These are phyloP conservation scores for Hyposoter dolosus DNA, from an alignment of 2,888 invertebrate genomes.

Conservation along the genomic window DNA sequence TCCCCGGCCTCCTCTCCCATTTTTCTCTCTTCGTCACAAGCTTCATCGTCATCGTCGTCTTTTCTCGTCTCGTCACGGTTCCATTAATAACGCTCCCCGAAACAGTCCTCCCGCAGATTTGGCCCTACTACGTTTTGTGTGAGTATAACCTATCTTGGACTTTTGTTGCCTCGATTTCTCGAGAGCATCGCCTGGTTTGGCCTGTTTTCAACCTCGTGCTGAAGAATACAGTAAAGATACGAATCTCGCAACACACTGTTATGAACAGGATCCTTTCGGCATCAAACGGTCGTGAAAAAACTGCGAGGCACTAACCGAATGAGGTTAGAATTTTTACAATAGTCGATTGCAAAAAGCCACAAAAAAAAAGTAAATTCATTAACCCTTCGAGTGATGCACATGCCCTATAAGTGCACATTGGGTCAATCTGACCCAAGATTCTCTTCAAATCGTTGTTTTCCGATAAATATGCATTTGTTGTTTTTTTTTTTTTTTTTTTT, in stretches of 20 bases:
- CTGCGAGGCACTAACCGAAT: too few species aligned
- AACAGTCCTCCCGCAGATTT: constrained; percentile 54
- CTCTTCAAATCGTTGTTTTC: too few species aligned
- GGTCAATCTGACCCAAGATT: too few species aligned
- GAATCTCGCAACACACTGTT: background rate
- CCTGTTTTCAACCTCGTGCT: constrained; percentile 55
- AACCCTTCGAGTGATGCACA: too few species aligned
- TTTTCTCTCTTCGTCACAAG: constrained; percentile 50
- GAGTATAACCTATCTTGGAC: constrained; percentile 26
- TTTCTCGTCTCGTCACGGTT: constrained; percentile 79
- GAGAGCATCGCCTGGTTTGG: constrained; percentile 3
- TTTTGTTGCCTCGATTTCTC: constrained; percentile 44
- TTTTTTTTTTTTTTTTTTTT: too few species aligned
- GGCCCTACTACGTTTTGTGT: constrained; percentile 26
- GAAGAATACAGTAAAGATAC: background rate
- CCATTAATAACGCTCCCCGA: constrained; percentile 78
- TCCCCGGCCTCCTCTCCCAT: constrained; percentile 49
- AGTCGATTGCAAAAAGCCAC: too few species aligned
- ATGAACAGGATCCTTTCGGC: background rate
- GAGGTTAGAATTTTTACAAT: too few species aligned
- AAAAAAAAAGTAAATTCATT: too few species aligned
- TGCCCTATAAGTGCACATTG: too few species aligned
- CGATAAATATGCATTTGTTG: too few species aligned
- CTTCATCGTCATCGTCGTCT: constrained; percentile 48
- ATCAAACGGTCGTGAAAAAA: background rate